Evolutionary conservation across 2,797 vertebrate genomes (phyloP).

Genomic region (Molothrus ater): DNA sequence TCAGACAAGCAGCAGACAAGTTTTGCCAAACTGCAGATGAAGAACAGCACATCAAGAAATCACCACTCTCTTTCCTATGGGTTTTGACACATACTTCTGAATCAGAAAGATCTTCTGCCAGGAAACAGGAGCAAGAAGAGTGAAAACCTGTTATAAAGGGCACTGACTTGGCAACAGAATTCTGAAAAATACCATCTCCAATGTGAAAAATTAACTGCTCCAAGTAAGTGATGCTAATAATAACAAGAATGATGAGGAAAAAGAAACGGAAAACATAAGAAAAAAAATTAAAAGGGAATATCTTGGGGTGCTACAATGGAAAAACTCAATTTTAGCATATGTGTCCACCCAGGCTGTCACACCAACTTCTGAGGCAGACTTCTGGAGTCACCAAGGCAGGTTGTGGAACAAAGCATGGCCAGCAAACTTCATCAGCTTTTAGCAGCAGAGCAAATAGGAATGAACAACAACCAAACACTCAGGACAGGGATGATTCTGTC

Average conservation of each 20-base stretch:
- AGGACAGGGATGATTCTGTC: no score
- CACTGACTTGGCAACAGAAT: background rate
- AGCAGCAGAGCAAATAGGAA: background rate
- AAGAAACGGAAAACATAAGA: fast-evolving
- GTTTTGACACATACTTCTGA: background rate
- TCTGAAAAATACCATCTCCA: background rate
- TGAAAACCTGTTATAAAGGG: background rate
- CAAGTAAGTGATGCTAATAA: background rate
- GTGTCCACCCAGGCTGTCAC: background rate
- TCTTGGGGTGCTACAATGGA: background rate
- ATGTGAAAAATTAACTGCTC: background rate
- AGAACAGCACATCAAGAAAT: background rate
- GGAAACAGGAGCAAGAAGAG: background rate
- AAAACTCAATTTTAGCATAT: background rate
- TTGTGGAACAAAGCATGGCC: background rate
- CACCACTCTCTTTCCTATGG: background rate
- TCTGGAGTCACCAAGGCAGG: background rate
- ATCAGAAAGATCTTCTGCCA: slow-evolving; percentile 1
- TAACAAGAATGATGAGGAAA: background rate
- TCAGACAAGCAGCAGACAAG: background rate
- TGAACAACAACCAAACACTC: background rate
- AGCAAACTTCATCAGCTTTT: background rate
- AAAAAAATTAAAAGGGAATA: background rate
- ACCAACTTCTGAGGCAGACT: background rate
- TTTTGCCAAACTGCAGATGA: background rate